Evolutionary conservation across 1,140 invertebrate genomes (phyloP), one percentile per base, ranked within the genome.

Genomic region (Calephelis nemesis): DNA sequence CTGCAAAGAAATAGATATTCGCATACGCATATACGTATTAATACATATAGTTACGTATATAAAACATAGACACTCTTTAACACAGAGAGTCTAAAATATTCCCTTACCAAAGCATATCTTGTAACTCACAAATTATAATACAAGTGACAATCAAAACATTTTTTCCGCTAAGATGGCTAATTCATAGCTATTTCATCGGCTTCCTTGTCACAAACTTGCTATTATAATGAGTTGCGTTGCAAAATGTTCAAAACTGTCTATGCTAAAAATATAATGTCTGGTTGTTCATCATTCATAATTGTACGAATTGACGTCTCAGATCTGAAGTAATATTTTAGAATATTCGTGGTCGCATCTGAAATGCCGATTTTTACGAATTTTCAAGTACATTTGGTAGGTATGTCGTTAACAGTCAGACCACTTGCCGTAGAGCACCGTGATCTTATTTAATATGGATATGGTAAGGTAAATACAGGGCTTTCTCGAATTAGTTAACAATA

Each of bases 201-300:
- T 78, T 73, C 71, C 71, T 72, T 54, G 65, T 70, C 67, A 63
- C 70, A 69, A 69, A 65, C 40, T 62, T 10, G 63, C 60, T 71
- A 80, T 80, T 80, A 78, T 68, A 71, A 72, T 71, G 71, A 75
- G 74, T 80, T 76, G 60, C 62, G 49, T 50, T 50, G 40, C 39
- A 65, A 54, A 50, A 52, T 65, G 48, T n/a, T 40, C n/a, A 15
- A 45, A 15, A n/a, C 49, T 3, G 3, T 30, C 7, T 9, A 9
- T 8, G n/a, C 5, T 52, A 19, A 8, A 8, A 15, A 15, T 52
- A 52, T 3, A 7, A 8, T 52, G 9, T 52, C 1, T 7, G 13
- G 0, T 13, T 13, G n/a, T 8, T 30, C 9, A 19, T 19, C 30
- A 9, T 10, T 7, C 0, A 54, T 54, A 30, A 30, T 30, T 30